A percentile compares a stretch with the other conserved stretches of the same genome.
Evolutionary conservation across 2,797 vertebrate genomes (phyloP).

Genomic region (Urocyon cinereoargenteus): DNA sequence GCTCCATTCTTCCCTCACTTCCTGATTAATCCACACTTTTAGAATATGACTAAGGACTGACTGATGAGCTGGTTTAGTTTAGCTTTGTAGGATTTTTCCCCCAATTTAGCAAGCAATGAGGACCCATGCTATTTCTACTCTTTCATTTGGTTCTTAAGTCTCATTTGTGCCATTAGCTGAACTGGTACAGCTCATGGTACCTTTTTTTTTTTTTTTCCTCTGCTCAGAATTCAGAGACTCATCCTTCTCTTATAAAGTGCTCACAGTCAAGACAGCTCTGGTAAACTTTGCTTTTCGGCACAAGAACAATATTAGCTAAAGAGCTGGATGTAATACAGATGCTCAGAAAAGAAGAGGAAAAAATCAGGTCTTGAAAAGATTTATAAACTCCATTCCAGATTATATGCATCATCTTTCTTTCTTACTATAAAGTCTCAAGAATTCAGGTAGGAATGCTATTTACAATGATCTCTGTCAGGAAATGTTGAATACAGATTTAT

Average conservation of each 20-base stretch:
- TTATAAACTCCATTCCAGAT: slow-evolving; percentile 38
- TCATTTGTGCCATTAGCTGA: slow-evolving; percentile 73
- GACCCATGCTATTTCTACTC: slow-evolving; percentile 65
- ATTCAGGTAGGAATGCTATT: slow-evolving; percentile 34
- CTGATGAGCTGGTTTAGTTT: slow-evolving; percentile 76
- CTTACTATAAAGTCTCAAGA: slow-evolving; percentile 45
- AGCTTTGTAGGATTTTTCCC: slow-evolving; percentile 80
- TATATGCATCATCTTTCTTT: slow-evolving; percentile 27
- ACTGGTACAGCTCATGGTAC: slow-evolving; percentile 2
- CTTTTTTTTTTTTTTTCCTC: slow-evolving; percentile 26
- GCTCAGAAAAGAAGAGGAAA: not conserved
- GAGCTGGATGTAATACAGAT: not conserved
- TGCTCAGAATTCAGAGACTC: slow-evolving; percentile 63
- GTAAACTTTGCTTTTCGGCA: slow-evolving; percentile 67
- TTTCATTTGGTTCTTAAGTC: slow-evolving; percentile 78
- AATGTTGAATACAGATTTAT: slow-evolving; percentile 66
- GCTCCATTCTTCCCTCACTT: slow-evolving; percentile 57
- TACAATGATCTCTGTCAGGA: not conserved
- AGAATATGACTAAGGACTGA: slow-evolving; percentile 72
- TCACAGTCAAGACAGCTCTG: slow-evolving; percentile 47
- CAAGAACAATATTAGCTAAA: slow-evolving; percentile 66
- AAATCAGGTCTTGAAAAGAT: slow-evolving; percentile 58
- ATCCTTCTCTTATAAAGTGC: slow-evolving; percentile 63
- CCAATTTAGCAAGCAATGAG: slow-evolving; percentile 80
- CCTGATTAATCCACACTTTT: slow-evolving; percentile 78